phyloP scores from a whole-genome alignment of 2,888 invertebrate genomes.

The Ellobium chinense region DNA sequence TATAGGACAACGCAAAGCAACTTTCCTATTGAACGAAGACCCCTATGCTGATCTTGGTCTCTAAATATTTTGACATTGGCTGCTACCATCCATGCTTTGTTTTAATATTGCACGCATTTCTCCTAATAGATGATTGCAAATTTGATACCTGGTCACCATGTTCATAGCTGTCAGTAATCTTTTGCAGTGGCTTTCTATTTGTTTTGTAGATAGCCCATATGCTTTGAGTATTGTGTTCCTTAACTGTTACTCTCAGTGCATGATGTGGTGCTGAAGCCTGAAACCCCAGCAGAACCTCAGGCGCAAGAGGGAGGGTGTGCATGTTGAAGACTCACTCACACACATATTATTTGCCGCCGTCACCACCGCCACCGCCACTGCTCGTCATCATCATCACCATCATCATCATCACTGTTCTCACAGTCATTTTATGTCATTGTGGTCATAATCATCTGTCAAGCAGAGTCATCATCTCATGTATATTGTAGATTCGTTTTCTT shows the following conservation, averaged over 20 bases:
- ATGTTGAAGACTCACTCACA: slow-evolving; percentile 82
- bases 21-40: too few species aligned
- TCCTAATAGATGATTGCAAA: too few species aligned
- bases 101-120: too few species aligned
- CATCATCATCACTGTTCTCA: slow-evolving; percentile 37
- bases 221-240: slow-evolving; percentile 40
- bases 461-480: background rate
- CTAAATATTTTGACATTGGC: too few species aligned
- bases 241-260: slow-evolving; percentile 86
- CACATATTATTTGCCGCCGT: background rate
- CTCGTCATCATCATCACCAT: slow-evolving; percentile 31
- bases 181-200: background rate
- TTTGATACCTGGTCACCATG: background rate
- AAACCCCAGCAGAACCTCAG: slow-evolving; percentile 95
- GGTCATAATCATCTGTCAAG: background rate
- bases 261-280: slow-evolving; percentile 95
- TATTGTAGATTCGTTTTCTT: background rate
- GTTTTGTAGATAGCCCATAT: too few species aligned
- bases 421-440: too few species aligned
- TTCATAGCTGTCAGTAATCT: background rate
- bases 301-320: slow-evolving; percentile 88
- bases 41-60: too few species aligned
- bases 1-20: too few species aligned
- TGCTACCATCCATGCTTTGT: too few species aligned
- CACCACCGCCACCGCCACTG: background rate